Percentiles rank a stretch among this genome's conserved stretches.
Evolutionary conservation across 2,113 vertebrate genomes (phyloP).

Genomic region (Pterocles burchelli): DNA sequence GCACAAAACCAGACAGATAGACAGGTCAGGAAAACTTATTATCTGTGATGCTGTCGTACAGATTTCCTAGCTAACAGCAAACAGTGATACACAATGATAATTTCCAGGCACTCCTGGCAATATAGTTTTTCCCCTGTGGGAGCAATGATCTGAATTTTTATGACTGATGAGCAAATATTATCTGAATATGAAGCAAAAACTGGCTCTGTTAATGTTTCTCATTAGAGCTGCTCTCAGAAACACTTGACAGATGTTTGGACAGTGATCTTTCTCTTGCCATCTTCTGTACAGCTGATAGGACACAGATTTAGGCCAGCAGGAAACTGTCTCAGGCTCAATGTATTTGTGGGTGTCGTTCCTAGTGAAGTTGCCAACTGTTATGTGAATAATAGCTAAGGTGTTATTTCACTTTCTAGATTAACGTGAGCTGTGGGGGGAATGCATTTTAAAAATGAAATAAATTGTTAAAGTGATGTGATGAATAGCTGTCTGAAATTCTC

Average conservation of each 20-base stretch:
- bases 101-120: neutral
- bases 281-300: neutral
- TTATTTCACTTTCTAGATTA: neutral
- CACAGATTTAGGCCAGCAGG: neutral
- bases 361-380: neutral
- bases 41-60: neutral
- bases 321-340: neutral
- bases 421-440: rapidly evolving
- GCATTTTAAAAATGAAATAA: neutral
- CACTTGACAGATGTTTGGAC: neutral
- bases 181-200: neutral
- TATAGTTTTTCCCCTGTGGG: neutral
- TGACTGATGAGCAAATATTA: neutral
- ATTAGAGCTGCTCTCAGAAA: neutral
- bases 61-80: slow-evolving; percentile 4
- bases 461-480: neutral
- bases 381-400: neutral
- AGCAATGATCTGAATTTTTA: neutral
- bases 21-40: slow-evolving; percentile 11
- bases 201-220: neutral
- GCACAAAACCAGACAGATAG: neutral
- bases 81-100: neutral
- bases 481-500: neutral
- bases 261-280: neutral
- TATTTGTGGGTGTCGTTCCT: neutral